phyloP scores from a whole-genome alignment of 1,140 invertebrate genomes.

The Plectus sambesii region DNA sequence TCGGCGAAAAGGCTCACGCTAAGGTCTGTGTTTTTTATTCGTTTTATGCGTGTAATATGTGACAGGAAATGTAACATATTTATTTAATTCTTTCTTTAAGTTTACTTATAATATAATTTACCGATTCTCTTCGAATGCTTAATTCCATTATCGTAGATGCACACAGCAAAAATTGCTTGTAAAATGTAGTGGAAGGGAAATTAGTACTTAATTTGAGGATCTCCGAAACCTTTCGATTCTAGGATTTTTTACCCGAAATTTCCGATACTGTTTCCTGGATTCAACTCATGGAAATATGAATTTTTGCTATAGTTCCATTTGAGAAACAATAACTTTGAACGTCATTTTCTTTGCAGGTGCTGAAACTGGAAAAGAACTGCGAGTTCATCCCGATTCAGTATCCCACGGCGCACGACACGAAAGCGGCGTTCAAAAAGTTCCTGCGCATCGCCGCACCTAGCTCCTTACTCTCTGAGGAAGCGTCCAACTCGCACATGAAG shows the following conservation, averaged over 20 bases:
- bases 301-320: slow-evolving; percentile 23
- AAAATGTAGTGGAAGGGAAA: too few species aligned
- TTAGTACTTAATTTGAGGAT: too few species aligned
- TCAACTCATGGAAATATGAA: neutral
- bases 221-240: too few species aligned
- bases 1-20: slow-evolving; percentile 68
- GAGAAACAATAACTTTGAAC: too few species aligned
- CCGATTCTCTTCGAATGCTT: too few species aligned
- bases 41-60: slow-evolving; percentile 5
- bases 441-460: slow-evolving; percentile 84
- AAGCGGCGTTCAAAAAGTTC: slow-evolving; percentile 87
- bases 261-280: neutral
- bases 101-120: too few species aligned
- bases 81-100: slow-evolving; percentile 8
- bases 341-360: slow-evolving; percentile 51
- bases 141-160: too few species aligned
- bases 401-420: slow-evolving; percentile 76
- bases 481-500: slow-evolving; percentile 48
- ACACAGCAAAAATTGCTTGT: too few species aligned
- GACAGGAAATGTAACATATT: too few species aligned
- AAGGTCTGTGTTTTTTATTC: too few species aligned
- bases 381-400: slow-evolving; percentile 89
- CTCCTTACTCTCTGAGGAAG: slow-evolving; percentile 41
- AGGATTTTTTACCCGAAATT: too few species aligned
- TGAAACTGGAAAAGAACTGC: slow-evolving; percentile 62